Base-by-base conservation (phyloP, 2,113 vertebrate species). In the Oncorhynchus clarkii region DNA sequence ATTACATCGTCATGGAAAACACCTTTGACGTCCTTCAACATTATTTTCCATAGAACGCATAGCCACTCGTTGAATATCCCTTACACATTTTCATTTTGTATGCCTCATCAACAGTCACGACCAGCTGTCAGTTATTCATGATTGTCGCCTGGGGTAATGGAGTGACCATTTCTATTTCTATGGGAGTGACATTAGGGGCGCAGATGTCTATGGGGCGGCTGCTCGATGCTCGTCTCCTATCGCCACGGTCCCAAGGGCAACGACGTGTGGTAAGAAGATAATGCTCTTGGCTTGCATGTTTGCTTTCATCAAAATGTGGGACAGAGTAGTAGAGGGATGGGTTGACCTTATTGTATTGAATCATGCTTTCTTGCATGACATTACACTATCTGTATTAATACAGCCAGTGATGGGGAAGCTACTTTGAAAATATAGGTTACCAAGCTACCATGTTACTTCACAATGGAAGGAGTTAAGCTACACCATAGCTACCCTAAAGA, bases 131-230 rank as follows among this genome's bases (percentile, higher is more conserved):
- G n/a, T 22, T 9, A 67, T 29, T 27, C 11, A 14, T 67, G 26
- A 13, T 67, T 27, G 65, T 67, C 22, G 8, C 54, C 54, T 20
- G 54, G 18, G 54, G 54, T 57, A 57, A 57, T 57, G 13, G 54
- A 57, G 14, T 4, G 39, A 45, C 39, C 39, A 45, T 45, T 45
- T 45, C 9, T 45, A 45, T 45, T n/a, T 11, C 16, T 18, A 54
- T 54, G 51, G 51, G 51, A 14, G 51, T 54, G 51, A 12, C 24
- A 14, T 9, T 45, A 14, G 78, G 78, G 73, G 62, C 84, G 54
- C 90, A 90, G 89, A 83, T 86, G 89, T 85, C 84, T 76, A 64
- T 14, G 16, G 57, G 57, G 31, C 14, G 59, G 74, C 54, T 85
- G 75, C 48, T 85, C 18, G 88, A 87, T 83, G 77, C 74, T 59